Evolutionary conservation across 2,113 vertebrate genomes (phyloP), one percentile per base, ranked within the genome.

Genomic region (Corynorhinus townsendii): DNA sequence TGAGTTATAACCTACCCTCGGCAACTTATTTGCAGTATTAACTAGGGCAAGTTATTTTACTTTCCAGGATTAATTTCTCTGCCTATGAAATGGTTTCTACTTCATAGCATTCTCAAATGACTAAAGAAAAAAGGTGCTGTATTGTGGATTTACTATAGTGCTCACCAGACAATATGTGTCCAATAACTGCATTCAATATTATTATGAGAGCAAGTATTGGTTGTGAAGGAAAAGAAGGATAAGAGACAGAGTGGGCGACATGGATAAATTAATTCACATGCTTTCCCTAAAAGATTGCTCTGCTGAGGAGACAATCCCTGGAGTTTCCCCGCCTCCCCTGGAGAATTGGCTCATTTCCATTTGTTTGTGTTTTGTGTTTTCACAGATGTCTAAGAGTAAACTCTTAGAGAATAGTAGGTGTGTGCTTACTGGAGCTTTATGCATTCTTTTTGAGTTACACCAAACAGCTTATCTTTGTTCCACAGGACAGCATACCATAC

Each of bases 401-500:
- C 84, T 82, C 92, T 95, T 87, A 71, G 45, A 47, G 47, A 79
- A 30, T 93, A 30, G 30, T 97, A 97, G 91, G 82, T 95, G 80
- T 96, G 12, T 82, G 91, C 86, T 96, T 72, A 87, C 89, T 96
- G 14, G 28, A 88, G 92, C 94, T 96, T 82, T 94, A 40, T n/a
- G 69, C 59, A 92, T 96, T 95, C 88, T 93, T 97, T 93, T 97
- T 56, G 86, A 97, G 96, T 97, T 92, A 93, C 89, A 97, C 96
- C 96, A 93, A 95, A 3, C 45, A 90, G 97, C 96, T 98, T 98
- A 98, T 98, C 97, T 98, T 97, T 97, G 92, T 97, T 97, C 96
- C 84, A 87, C 98, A 98, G 97, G 98, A 94, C 40, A 94, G 54
- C 38, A 81, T 49, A 95, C 64, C 86, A 83, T 96, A 83, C 84